Evolutionary conservation across 2,888 invertebrate species (phyloP), one percentile per base, ranked within the genome.

Genomic region (Scaptomyza polygonia): DNA sequence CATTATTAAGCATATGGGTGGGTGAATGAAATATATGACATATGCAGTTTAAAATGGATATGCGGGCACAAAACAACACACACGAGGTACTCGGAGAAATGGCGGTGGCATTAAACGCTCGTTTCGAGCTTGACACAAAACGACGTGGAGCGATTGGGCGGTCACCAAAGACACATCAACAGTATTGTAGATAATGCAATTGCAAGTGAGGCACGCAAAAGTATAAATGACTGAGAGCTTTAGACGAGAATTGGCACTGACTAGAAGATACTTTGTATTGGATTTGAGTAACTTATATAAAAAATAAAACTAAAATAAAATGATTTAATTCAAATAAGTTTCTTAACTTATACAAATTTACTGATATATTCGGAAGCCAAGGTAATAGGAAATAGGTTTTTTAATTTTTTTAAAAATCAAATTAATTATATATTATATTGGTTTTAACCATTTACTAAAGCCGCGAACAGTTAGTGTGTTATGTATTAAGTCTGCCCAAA

Each of bases 71-170:
- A 16, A 7, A 14, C 14, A 12, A 34, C 52, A 8, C n/a, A 45
- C 18, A 21, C 11, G 16, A n/a, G 25, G 36, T 36, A 29, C 9
- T 7, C 1, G 8, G 14, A 36, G 14, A 14, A 14, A 14, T 8
- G n/a, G 27, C 27, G 58, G 67, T 72, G 72, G 63, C 64, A 86
- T 84, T 78, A 86, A 84, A 88, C 53, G 53, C 82, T 86, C 82
- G 82, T 84, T 86, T 73, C 62, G 70, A 25, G 25, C 48, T 66
- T 61, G 69, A 68, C 64, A 36, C 53, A 59, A 67, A 49, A 51
- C 77, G 62, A 79, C 59, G 45, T 63, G 65, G 66, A 74, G 72
- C 80, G 77, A 70, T 81, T 48, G 34, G 45, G 34, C 30, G 51
- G 51, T 21, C 27, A 52, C 29, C 29, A 69, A 79, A 68, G 58